Evolutionary conservation across 2,113 vertebrate species (phyloP).

Genomic region (Cololabis saira): DNA sequence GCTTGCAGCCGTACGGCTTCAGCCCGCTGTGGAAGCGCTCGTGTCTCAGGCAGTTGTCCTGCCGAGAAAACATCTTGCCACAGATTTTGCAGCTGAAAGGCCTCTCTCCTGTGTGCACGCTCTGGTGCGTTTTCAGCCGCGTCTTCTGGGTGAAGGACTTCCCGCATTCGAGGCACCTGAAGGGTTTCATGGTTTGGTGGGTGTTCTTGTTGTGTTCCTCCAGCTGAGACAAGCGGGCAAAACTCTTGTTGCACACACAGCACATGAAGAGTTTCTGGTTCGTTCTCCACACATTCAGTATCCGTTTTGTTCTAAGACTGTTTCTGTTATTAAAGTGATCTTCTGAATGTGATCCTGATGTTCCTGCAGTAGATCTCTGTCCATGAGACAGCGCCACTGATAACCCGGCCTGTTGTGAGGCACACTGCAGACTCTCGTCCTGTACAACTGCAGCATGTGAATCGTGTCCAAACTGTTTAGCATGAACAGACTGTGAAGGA

Average conservation of each 20-base stretch:
- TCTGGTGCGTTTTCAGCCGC: constrained; percentile 69
- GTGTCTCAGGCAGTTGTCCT: constrained; percentile 73
- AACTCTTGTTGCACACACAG: constrained; percentile 52
- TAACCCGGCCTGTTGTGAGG: background rate
- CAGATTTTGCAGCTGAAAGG: constrained; percentile 73
- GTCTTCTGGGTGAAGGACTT: constrained; percentile 74
- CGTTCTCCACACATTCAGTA: constrained; percentile 5
- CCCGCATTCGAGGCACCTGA: constrained; percentile 70
- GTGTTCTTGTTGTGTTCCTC: constrained; percentile 54
- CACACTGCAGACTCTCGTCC: constrained; percentile 5
- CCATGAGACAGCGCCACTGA: background rate
- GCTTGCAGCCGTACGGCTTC: constrained; percentile 58
- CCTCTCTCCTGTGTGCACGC: constrained; percentile 75
- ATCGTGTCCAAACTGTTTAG: constrained; percentile 3
- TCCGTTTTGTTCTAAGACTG: constrained; percentile 16
- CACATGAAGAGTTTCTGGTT: constrained; percentile 56
- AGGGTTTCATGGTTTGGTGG: constrained; percentile 54
- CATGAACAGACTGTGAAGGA: background rate
- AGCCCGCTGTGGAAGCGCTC: constrained; percentile 70
- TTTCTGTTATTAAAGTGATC: constrained; percentile 1
- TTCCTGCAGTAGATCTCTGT: constrained; percentile 2
- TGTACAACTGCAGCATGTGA: constrained; percentile 2
- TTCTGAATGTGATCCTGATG: background rate
- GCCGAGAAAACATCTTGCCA: constrained; percentile 70
- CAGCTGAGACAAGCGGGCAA: constrained; percentile 50